Base-by-base conservation (phyloP, 1,140 invertebrate genomes). In the Drosophila asahinai region DNA sequence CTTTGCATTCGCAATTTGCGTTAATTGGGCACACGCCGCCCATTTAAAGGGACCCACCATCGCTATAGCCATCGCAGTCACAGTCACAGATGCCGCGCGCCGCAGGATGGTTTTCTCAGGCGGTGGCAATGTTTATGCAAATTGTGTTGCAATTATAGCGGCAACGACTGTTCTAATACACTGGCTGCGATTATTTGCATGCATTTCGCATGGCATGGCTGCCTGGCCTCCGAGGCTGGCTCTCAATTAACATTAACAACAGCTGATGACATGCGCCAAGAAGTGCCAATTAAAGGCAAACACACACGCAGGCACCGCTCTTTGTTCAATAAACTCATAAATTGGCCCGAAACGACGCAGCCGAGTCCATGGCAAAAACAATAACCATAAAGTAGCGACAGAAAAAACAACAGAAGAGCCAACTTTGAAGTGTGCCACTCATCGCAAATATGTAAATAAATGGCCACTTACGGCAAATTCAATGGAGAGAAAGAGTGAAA, bases 381-480 rank as follows among this genome's bases (percentile, higher is more conserved):
- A 89, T 81, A 87, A 83, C 84, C 77, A 80, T 83, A 87, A 84
- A 87, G 71, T 49, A 64, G 57, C 77, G 49, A 49, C 62, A 71
- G 76, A 36, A 79, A 60, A 59, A 62, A 62, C 57, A 43, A 51
- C 58, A 64, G 33, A 61, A 54, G 48, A 40, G 45, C 33, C 67
- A 82, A 76, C 47, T 66, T 80, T 89, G 78, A 77, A 84, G 81
- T 80, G 77, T 77, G 86, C 80, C 79, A 81, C 80, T 86, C 83
- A 71, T 73, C 61, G 78, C 61, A 81, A 89, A 89, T 90, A 86
- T 90, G 86, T 59, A 91, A 90, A 90, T 90, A 90, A 90, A 90
- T 86, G 79, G 86, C 79, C 86, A 90, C 86, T 90, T 91, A 77
- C 59, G 81, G 86, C 65, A 67, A 55, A 82, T 75, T 82, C 76